Evolutionary conservation across 2,797 vertebrate genomes (phyloP).

Genomic region (Aulostomus chinensis): DNA sequence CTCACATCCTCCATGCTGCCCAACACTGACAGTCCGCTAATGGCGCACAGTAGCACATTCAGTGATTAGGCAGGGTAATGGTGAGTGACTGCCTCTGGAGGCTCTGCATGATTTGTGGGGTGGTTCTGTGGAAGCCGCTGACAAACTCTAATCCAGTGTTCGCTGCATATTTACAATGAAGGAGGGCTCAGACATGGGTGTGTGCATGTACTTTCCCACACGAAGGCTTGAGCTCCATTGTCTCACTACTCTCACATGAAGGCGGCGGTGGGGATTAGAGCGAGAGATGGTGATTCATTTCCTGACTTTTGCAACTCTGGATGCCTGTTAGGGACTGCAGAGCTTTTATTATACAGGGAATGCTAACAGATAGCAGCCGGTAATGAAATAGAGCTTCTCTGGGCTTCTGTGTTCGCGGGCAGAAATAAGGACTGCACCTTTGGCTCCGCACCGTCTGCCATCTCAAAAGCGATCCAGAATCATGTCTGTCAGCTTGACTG

Average conservation of each 20-base stretch:
- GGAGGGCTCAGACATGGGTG: constrained; percentile 14
- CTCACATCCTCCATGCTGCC: constrained; percentile 62
- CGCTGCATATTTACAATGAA: constrained; percentile 22
- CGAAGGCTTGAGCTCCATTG: constrained; percentile 20
- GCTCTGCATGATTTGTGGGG: constrained; percentile 30
- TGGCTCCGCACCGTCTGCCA: too few species aligned
- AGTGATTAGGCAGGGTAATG: constrained; percentile 1
- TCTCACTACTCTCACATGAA: too few species aligned
- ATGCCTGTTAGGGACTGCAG: constrained; percentile 44
- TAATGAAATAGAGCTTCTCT: constrained; percentile 65
- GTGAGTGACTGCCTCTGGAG: constrained; percentile 4
- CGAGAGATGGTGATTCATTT: constrained; percentile 60
- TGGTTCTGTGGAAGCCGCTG: constrained; percentile 21
- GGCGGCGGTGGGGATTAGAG: too few species aligned
- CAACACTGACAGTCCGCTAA: constrained; percentile 7
- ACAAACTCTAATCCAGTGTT: constrained; percentile 33
- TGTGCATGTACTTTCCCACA: constrained; percentile 16
- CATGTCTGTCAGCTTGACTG: too few species aligned
- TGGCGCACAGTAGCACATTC: neutral
- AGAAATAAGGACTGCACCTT: constrained; percentile 15
- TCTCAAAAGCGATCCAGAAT: too few species aligned
- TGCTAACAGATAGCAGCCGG: constrained; percentile 59
- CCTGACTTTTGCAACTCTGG: constrained; percentile 58
- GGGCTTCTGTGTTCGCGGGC: constrained; percentile 35
- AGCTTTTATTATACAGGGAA: constrained; percentile 54